Percentiles rank a stretch among this genome's conserved stretches.
These are phyloP conservation scores for Pyrocephalus nanus DNA, from an alignment of 2,797 vertebrate species.

Conservation along the genomic window DNA sequence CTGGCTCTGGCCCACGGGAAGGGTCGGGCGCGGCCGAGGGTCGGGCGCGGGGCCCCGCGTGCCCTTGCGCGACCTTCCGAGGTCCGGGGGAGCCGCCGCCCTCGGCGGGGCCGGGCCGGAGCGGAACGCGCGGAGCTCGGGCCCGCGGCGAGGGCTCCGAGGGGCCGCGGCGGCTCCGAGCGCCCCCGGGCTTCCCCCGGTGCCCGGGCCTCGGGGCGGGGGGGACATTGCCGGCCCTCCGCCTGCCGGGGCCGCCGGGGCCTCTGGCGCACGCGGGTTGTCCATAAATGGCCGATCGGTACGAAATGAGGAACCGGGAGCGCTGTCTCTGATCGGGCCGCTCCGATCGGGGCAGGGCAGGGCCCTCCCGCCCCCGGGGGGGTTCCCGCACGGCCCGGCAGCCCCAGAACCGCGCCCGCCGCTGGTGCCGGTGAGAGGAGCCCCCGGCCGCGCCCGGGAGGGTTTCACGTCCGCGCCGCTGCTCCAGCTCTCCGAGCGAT, in stretches of 20 bases:
- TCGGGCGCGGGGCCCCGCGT: neutral
- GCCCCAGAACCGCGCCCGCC: neutral
- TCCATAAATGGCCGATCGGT: neutral
- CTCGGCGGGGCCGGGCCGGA: neutral
- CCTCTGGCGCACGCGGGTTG: neutral
- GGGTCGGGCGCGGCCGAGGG: neutral
- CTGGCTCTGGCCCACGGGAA: neutral
- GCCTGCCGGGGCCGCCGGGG: neutral
- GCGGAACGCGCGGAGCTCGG: neutral
- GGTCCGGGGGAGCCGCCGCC: neutral
- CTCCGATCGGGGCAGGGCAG: neutral
- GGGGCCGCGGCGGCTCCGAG: neutral
- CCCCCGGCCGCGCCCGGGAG: neutral
- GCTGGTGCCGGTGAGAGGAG: neutral
- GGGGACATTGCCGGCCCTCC: too few relatives aligned
- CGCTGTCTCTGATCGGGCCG: neutral
- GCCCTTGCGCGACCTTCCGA: neutral
- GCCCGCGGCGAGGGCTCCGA: neutral
- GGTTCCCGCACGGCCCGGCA: neutral
- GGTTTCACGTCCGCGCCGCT: fast-evolving
- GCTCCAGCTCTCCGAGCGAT: neutral
- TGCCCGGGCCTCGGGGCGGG: neutral
- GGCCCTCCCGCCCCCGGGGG: too few relatives aligned
- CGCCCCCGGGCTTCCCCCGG: too few relatives aligned
- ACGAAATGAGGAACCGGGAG: neutral